Evolutionary conservation across 2,113 vertebrate genomes (phyloP), one percentile per base, ranked within the genome.

Genomic region (Atlantisia rogersi): DNA sequence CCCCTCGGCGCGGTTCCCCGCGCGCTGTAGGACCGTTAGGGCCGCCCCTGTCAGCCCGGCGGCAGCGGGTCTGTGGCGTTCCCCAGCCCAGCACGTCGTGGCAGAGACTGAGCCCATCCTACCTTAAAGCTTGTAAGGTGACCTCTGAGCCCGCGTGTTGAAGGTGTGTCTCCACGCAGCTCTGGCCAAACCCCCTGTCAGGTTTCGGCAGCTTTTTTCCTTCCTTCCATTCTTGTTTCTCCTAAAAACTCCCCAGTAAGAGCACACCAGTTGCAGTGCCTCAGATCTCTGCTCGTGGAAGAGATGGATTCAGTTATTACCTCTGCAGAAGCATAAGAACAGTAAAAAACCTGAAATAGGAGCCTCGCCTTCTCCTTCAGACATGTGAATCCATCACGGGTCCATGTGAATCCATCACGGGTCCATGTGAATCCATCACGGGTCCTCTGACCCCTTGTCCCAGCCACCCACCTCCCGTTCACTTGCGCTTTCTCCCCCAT

Each of bases 341-440:
- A 28, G 7, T 2, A 1, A 3, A 2, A 10, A 40, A 12, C 5
- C 63, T 29, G 16, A 84, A 52, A 56, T 11, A 53, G 1, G 2
- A 84, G 22, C 7, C 2, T 52, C 64, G 10, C 18, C n/a, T 24
- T 62, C 37, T 39, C 19, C 44, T 55, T n/a, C 3, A 48, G 29
- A 28, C 5, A 17, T 24, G 4, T 1, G 0, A 70, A 37, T 13
- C 10, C 14, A 3, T 9, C 7, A 2, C 7, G 2, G 1, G 5
- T 39, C 16, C 17, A 35, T 35, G 35, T 35, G 35, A 35, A 35
- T 35, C 35, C 14, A 3, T 9, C 7, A 2, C 7, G 2, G 1
- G 5, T 39, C 16, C 17, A 35, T 35, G 35, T 35, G 35, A 35
- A 35, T 35, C 35, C 14, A 3, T 9, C 7, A 2, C 7, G 2